phyloP scores from a whole-genome alignment of 2,888 invertebrate genomes.

The Vandiemenella viatica region DNA sequence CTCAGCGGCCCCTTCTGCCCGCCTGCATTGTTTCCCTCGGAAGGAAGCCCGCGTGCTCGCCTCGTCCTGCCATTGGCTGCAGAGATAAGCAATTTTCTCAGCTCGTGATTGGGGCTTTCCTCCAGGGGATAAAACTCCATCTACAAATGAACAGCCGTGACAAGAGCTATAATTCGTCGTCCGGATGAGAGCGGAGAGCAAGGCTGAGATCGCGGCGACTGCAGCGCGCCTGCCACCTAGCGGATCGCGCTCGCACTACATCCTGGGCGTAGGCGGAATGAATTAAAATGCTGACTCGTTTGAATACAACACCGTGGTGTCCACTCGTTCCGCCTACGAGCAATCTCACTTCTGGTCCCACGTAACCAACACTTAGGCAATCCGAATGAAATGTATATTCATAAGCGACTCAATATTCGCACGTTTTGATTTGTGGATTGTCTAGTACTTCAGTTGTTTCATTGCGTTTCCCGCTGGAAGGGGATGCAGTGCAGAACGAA shows the following conservation, averaged over 20 bases:
- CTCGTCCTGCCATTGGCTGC: conserved; percentile 23
- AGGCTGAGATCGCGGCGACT: conserved; percentile 3
- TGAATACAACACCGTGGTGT: too few species aligned
- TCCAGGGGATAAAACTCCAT: conserved; percentile 49
- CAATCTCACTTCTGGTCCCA: too few species aligned
- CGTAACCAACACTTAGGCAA: too few species aligned
- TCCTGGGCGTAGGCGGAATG: too few species aligned
- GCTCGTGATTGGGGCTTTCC: conserved; percentile 51
- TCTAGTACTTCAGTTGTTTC: too few species aligned
- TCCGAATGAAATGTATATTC: too few species aligned
- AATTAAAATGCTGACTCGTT: too few species aligned
- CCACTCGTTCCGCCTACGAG: too few species aligned
- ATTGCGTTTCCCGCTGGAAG: too few species aligned
- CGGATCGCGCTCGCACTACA: not conserved
- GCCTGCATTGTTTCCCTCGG: conserved; percentile 14
- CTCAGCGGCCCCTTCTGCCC: conserved; percentile 5
- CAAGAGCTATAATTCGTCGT: conserved; percentile 51
- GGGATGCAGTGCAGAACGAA: too few species aligned
- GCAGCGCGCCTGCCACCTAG: conserved; percentile 1
- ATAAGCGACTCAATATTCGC: too few species aligned
- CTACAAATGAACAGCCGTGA: conserved; percentile 56
- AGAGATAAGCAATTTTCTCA: conserved; percentile 50
- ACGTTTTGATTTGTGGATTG: too few species aligned
- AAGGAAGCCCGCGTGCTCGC: conserved; percentile 20
- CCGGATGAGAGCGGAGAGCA: conserved; percentile 21